Evolutionary conservation across 2,113 vertebrate genomes (phyloP), one percentile per base, ranked within the genome.

Genomic region (Scophthalmus maximus): DNA sequence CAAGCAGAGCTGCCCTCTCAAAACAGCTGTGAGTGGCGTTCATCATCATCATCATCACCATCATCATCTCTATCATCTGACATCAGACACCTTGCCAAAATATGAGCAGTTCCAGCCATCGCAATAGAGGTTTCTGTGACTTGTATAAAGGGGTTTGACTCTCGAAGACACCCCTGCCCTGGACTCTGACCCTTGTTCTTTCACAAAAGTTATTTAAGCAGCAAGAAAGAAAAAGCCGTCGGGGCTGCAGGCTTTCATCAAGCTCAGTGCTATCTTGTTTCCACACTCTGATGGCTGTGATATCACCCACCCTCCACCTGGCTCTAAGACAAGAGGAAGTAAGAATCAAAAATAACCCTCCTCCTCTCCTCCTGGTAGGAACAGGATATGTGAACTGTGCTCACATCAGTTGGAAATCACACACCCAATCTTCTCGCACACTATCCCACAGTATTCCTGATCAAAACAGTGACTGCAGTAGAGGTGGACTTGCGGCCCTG

Each of bases 401-500:
- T 78, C 15, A 40, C 34, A 53, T 51, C 23, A 46, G 17, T 8
- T 20, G 15, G 27, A 46, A 46, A 46, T 46, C 32, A 57, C 42
- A 30, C 3, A 10, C 17, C 15, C 29, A 22, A n/a, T 46, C n/a
- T n/a, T 32, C 22, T 14, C 40, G 70, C 60, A 47, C 65, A 26
- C 22, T 15, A 68, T 86, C 67, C 80, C 78, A 70, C 34, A 23
- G 0, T 70, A 86, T 75, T 70, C 68, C 67, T 61, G 52, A 64
- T 76, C 17, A 20, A 46, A 46, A 46, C 42, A 46, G 42, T 46
- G 42, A 18, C 42, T 46, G 42, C 42, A 79, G 61, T 61, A 42
- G 58, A 88, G 62, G 56, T 69, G 88, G 84, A 84, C 83, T n/a
- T n/a, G 26, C 18, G 73, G 76, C 57, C 63, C 73, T 66, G 68